Evolutionary conservation across 2,888 invertebrate species (phyloP), one percentile per base, ranked within the genome.

Genomic region (Acanthosoma haemorrhoidale): DNA sequence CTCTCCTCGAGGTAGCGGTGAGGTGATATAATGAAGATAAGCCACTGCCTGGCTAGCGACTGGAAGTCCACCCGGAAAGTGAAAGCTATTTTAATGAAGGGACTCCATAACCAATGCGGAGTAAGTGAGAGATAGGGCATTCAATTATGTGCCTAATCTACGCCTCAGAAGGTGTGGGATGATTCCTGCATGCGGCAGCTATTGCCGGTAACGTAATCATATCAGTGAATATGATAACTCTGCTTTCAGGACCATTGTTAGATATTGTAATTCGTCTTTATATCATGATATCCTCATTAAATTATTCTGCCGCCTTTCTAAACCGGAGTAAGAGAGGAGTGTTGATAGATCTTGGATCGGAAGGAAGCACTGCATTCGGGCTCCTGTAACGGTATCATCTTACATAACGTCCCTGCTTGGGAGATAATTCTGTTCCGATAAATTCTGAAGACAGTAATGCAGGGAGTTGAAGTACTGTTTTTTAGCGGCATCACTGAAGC

Each of bases 11-110:
- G 29, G 21, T 25, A 25, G 51, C n/a, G 51, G 25, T 5, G 51
- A 13, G 13, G 29, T 25, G 51, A 51, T 51, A 25, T 51, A 51
- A 51, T 51, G 51, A 25, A 21, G 25, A 25, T 29, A 51, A n/a
- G 51, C 25, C n/a, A n/a, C n/a, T n/a, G n/a, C n/a, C n/a, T n/a
- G 51, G 25, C 51, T 51, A 51, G 21, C 51, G 51, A 25, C 51
- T 25, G 25, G n/a, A n/a, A 25, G 51, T 51, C 51, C 51, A 51
- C 25, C 25, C 51, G 13, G 51, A 25, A 25, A 51, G 51, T 25
- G 51, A 51, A 51, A 51, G 51, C 51, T 51, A 51, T 51, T 51
- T 51, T 51, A 51, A 51, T 51, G 51, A 51, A 51, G 51, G 51
- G 13, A 25, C 51, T 18, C 25, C n/a, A 13, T 13, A 51, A 5